Evolutionary conservation across 2,797 vertebrate species (phyloP).

Genomic region (Anabas testudineus): DNA sequence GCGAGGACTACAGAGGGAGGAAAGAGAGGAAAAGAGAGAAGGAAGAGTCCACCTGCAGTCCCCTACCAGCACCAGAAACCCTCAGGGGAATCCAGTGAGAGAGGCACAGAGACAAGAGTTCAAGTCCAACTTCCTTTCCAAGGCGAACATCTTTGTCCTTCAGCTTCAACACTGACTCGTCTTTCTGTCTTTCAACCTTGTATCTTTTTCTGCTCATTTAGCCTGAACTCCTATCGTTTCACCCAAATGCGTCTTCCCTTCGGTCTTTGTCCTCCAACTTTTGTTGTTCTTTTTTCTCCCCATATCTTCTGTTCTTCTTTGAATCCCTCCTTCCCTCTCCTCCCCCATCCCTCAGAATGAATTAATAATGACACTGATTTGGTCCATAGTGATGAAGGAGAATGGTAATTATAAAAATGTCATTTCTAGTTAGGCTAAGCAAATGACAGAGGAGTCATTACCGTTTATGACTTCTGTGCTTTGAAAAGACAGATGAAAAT

Average conservation of each 20-base stretch:
- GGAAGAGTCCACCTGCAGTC: constrained; percentile 73
- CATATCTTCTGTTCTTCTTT: constrained; percentile 23
- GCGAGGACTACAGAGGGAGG: constrained; percentile 60
- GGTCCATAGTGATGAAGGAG: constrained; percentile 62
- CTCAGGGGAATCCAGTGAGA: constrained; percentile 45
- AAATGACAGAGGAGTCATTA: constrained; percentile 57
- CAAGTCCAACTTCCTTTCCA: constrained; percentile 47
- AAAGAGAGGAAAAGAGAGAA: constrained; percentile 47
- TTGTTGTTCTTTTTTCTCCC: neutral
- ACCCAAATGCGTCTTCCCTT: neutral
- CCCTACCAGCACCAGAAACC: constrained; percentile 46
- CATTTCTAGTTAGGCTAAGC: constrained; percentile 70
- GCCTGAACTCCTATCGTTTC: neutral
- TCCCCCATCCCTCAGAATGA: constrained; percentile 43
- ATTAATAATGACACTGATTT: constrained; percentile 76
- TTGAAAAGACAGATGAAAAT: constrained; percentile 28
- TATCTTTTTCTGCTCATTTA: constrained; percentile 26
- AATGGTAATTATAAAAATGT: constrained; percentile 81
- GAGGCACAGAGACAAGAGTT: constrained; percentile 42
- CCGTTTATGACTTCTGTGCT: constrained; percentile 49
- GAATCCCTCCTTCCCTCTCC: neutral
- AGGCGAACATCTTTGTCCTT: constrained; percentile 60
- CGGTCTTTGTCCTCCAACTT: neutral
- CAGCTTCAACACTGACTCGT: constrained; percentile 56
- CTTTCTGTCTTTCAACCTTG: constrained; percentile 26